Percentiles rank a stretch among this genome's conserved stretches.
Evolutionary conservation across 53 echinoderm and acorn worm species (phyloP).

Genomic region (Temnopleurus reevesii): DNA sequence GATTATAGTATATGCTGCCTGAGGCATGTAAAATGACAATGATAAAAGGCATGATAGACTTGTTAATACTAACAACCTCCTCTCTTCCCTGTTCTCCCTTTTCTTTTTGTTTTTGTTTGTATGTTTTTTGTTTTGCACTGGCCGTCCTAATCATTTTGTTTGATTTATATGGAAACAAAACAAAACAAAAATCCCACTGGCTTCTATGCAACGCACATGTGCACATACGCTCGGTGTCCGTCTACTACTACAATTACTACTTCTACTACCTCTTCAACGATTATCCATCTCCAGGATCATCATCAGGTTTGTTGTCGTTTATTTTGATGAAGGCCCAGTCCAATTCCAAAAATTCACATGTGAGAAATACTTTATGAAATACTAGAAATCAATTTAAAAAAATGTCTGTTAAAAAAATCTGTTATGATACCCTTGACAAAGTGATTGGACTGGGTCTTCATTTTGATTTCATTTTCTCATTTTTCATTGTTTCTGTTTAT

Average conservation of each 20-base stretch:
- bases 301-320: conserved; percentile 23
- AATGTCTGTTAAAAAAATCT: no score
- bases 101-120: conserved; percentile 28
- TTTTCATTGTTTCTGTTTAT: background rate
- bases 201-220: conserved; percentile 55
- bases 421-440: background rate
- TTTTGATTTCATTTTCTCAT: background rate
- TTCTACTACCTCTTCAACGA: conserved; percentile 35
- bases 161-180: conserved; percentile 24
- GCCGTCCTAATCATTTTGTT: conserved; percentile 43
- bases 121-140: conserved; percentile 42
- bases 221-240: conserved; percentile 43
- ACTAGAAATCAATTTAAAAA: no score
- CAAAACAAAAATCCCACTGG: conserved; percentile 24
- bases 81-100: background rate
- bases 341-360: no score
- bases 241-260: conserved; percentile 52
- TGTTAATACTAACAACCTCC: conserved; percentile 25
- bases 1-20: background rate
- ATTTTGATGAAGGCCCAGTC: background rate
- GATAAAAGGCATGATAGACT: conserved; percentile 10
- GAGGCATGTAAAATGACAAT: background rate
- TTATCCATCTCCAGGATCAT: background rate
- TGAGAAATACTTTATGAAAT: no score
- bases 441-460: background rate